Base-by-base conservation (phyloP, 2,888 invertebrate genomes). In the Darwinula stevensoni region DNA sequence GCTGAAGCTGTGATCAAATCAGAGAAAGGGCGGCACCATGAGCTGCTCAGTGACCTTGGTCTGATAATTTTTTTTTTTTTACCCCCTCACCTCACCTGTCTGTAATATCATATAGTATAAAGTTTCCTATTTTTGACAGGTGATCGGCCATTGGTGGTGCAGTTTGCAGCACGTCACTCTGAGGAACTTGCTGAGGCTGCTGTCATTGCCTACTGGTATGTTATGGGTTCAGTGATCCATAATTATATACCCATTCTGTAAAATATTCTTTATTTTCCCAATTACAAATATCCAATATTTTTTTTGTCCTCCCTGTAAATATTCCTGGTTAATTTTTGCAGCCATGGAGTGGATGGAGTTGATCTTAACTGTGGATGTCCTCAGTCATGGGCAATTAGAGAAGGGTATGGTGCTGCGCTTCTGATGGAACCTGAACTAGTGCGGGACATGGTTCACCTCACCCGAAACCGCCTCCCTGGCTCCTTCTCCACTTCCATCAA, bases 291-390 rank as follows among this genome's bases (percentile, higher is more conserved):
- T n/a, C n/a, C n/a, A n/a, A n/a, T n/a, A n/a, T n/a, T n/a, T n/a
- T n/a, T n/a, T n/a, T n/a, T n/a, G n/a, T n/a, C n/a, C n/a, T n/a
- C n/a, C n/a, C n/a, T n/a, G n/a, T n/a, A n/a, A n/a, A n/a, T n/a
- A n/a, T n/a, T n/a, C n/a, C n/a, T n/a, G n/a, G n/a, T n/a, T n/a
- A n/a, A n/a, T n/a, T n/a, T n/a, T n/a, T n/a, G n/a, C n/a, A n/a
- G n/a, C n/a, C n/a, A n/a, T n/a, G n/a, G n/a, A n/a, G n/a, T n/a
- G n/a, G 71, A 76, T 57, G 94, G 94, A 4, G 71, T 88, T 2
- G 94, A 94, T 54, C 55, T 94, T 18, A 94, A 94, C 49, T 94
- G 94, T 57, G 94, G 94, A 1, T 94, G 94, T 43, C 94, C 94
- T 2, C 94, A 94, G 52, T 58, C 67, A 39, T 91, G 88, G 88